These are phyloP conservation scores for Hyppa rectilinea DNA, from an alignment of 2,888 invertebrate genomes.

Conservation along the genomic window DNA sequence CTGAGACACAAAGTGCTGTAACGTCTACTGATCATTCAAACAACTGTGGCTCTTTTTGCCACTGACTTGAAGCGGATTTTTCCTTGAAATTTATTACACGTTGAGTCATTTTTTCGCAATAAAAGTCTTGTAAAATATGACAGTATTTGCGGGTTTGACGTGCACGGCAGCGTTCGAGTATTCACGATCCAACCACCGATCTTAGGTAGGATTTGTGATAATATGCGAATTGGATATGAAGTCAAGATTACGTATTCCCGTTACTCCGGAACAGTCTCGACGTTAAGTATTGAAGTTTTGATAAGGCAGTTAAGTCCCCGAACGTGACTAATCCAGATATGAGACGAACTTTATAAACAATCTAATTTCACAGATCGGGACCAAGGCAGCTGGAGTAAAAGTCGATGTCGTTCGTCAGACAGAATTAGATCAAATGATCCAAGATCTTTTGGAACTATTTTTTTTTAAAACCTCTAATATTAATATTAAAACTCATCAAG, in stretches of 20 bases:
- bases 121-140: slow-evolving; percentile 76
- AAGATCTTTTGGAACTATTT: neutral
- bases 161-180: slow-evolving; percentile 77
- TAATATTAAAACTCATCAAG: neutral
- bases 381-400: slow-evolving; percentile 65
- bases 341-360: slow-evolving; percentile 78
- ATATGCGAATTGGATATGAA: slow-evolving; percentile 80
- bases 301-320: slow-evolving; percentile 77
- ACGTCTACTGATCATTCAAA: neutral
- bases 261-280: slow-evolving; percentile 71
- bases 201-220: slow-evolving; percentile 82
- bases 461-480: slow-evolving; percentile 2
- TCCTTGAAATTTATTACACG: slow-evolving; percentile 30
- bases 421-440: slow-evolving; percentile 49
- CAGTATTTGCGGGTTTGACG: slow-evolving; percentile 77
- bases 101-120: slow-evolving; percentile 60
- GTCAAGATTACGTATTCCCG: slow-evolving; percentile 75
- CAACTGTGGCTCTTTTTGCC: slow-evolving; percentile 53
- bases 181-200: slow-evolving; percentile 76
- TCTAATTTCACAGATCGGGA: slow-evolving; percentile 79
- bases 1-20: slow-evolving; percentile 53
- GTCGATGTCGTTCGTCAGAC: slow-evolving; percentile 45
- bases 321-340: slow-evolving; percentile 76
- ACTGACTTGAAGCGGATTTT: slow-evolving; percentile 60
- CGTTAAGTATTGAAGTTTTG: slow-evolving; percentile 83